Conservation (phyloP, 2,797 vertebrate genomes). For the Alectoris magna region DNA sequence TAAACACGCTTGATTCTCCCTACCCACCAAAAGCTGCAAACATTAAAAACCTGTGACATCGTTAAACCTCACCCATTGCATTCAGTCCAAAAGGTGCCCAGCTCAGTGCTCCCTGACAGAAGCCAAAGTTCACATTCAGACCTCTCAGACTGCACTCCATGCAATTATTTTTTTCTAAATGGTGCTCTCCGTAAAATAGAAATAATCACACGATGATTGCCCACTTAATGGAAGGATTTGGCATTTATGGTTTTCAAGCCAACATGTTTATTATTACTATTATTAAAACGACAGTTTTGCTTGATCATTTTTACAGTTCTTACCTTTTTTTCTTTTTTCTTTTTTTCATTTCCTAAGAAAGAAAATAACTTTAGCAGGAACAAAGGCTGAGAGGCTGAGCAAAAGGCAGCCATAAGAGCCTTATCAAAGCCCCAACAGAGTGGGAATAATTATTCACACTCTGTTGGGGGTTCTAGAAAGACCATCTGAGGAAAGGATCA, state of each 20-base stretch:
- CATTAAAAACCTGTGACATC: not conserved
- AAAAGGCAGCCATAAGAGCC: slow-evolving; percentile 73
- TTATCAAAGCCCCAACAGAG: slow-evolving; percentile 74
- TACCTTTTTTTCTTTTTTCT: not conserved
- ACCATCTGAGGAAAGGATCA: slow-evolving; percentile 65
- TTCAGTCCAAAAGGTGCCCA: not conserved
- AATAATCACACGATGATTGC: not conserved
- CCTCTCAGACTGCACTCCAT: not conserved
- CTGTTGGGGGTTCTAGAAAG: slow-evolving; percentile 67
- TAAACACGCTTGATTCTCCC: not conserved
- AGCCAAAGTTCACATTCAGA: not conserved
- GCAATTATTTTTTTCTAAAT: not conserved
- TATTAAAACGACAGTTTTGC: not conserved
- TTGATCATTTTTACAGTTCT: slow-evolving; percentile 26
- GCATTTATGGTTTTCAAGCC: not conserved
- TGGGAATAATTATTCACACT: slow-evolving; percentile 74
- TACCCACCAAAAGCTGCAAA: rapidly evolving
- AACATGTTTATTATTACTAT: not conserved
- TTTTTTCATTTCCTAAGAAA: slow-evolving; percentile 21
- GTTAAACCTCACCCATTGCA: rapidly evolving
- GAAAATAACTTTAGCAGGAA: slow-evolving; percentile 70
- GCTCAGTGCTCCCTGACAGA: not conserved
- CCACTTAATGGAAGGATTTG: not conserved
- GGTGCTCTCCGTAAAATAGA: not conserved
- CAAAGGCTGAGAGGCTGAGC: slow-evolving; percentile 71